A percentile compares a stretch with the other conserved stretches of the same genome.
Evolutionary conservation across 2,797 vertebrate species (phyloP).

Genomic region (Acestrorhynchus altus): DNA sequence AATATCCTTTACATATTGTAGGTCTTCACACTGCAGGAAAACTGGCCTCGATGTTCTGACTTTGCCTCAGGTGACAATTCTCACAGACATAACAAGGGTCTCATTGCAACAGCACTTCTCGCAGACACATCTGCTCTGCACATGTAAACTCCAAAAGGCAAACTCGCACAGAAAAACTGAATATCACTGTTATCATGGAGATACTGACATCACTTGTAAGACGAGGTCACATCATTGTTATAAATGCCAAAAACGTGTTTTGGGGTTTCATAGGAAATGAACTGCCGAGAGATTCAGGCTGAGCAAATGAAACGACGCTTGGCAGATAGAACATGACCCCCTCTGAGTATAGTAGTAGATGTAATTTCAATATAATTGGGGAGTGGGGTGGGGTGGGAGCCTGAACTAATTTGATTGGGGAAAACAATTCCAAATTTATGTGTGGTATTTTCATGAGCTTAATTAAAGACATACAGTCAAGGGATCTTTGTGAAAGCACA

Average conservation of each 20-base stretch:
- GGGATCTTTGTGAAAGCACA: too few species aligned
- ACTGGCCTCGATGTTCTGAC: constrained; percentile 24
- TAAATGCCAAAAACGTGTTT: not conserved
- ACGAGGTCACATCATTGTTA: not conserved
- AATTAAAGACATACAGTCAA: too few species aligned
- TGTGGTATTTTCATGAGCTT: too few species aligned
- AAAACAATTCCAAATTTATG: too few species aligned
- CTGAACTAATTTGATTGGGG: too few species aligned
- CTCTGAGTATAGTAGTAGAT: not conserved
- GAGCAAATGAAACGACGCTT: not conserved
- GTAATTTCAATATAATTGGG: too few species aligned
- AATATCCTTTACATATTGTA: constrained; percentile 29
- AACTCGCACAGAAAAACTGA: not conserved
- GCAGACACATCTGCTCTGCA: constrained; percentile 37
- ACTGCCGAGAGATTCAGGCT: not conserved
- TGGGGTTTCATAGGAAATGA: not conserved
- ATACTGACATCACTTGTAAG: not conserved
- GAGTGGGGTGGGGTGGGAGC: too few species aligned
- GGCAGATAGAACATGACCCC: not conserved
- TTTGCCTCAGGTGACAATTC: constrained; percentile 40
- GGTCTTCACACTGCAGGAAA: constrained; percentile 34
- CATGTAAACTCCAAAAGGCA: not conserved
- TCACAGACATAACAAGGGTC: constrained; percentile 42
- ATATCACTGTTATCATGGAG: not conserved
- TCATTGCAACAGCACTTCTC: constrained; percentile 12